Percentiles rank a stretch among this genome's conserved stretches.
phyloP scores from a whole-genome alignment of 2,888 invertebrate species.

The Imbricaverruca yamaguchii region DNA sequence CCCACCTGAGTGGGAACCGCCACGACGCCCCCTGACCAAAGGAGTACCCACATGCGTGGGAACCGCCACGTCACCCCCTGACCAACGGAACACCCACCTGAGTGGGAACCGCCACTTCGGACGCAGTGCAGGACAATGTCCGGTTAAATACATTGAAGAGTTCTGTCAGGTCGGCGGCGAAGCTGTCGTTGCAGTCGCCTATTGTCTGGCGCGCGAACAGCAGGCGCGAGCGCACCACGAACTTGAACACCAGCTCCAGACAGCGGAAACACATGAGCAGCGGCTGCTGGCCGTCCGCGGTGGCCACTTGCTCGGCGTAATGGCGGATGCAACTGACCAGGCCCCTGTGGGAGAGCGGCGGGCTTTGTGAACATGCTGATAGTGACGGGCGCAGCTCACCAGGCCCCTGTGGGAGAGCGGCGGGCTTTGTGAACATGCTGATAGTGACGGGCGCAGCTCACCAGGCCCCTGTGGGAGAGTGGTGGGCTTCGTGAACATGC shows the following conservation, averaged over 20 bases:
- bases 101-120: neutral
- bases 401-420: conserved; percentile 43
- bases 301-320: conserved; percentile 76
- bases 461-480: conserved; percentile 56
- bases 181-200: conserved; percentile 74
- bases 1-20: neutral
- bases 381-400: too few species aligned
- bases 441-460: conserved; percentile 81
- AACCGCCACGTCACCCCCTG: too few species aligned
- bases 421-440: conserved; percentile 30
- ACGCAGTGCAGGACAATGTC: conserved; percentile 59
- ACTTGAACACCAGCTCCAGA: conserved; percentile 82
- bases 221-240: conserved; percentile 79
- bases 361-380: conserved; percentile 30
- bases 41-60: neutral
- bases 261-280: conserved; percentile 84
- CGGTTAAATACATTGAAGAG: conserved; percentile 67
- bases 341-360: conserved; percentile 51
- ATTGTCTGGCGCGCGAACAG: conserved; percentile 78
- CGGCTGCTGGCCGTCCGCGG: conserved; percentile 78
- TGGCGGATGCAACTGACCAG: conserved; percentile 81
- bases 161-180: conserved; percentile 55
- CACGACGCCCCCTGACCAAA: neutral
- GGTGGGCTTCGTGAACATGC: conserved; percentile 30
- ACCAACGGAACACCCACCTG: neutral